Percentiles rank a stretch among this genome's conserved stretches.
Evolutionary conservation across 2,113 vertebrate species (phyloP).

Genomic region (Martes martes): DNA sequence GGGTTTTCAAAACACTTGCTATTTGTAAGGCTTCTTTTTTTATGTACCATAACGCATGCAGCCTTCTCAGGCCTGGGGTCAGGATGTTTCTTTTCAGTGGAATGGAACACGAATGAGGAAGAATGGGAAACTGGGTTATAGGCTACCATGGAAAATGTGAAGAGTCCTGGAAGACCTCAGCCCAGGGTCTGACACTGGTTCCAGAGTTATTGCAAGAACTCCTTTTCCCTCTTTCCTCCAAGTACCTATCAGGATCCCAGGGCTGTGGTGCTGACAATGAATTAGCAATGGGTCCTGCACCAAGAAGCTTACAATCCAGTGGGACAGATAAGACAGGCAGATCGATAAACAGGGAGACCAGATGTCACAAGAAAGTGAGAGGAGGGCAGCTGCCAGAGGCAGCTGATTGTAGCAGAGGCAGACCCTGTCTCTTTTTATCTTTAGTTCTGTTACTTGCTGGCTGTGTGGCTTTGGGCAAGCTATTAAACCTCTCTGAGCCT

Average conservation of each 20-base stretch:
- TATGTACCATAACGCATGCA: slow-evolving; percentile 78
- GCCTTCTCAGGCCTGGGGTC: slow-evolving; percentile 58
- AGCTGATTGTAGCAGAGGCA: background rate
- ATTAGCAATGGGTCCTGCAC: background rate
- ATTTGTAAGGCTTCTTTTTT: slow-evolving; percentile 83
- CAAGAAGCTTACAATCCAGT: background rate
- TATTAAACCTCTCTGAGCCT: background rate
- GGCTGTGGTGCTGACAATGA: background rate
- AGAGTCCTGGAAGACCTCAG: slow-evolving; percentile 37
- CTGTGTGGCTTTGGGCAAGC: background rate
- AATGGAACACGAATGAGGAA: slow-evolving; percentile 39
- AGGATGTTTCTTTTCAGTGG: slow-evolving; percentile 47
- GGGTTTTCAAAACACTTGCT: slow-evolving; percentile 83
- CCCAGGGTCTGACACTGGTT: slow-evolving; percentile 10
- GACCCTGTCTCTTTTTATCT: background rate
- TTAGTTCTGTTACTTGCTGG: background rate
- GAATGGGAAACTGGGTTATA: slow-evolving; percentile 67
- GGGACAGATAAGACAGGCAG: background rate
- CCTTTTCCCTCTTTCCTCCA: background rate
- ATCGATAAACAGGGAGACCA: background rate
- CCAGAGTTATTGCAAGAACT: slow-evolving; percentile 1
- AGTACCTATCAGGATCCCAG: background rate
- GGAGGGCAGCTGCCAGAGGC: background rate
- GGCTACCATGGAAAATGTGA: slow-evolving; percentile 64
- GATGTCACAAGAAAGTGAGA: background rate